Base-by-base conservation (phyloP, 2,113 vertebrate genomes). In the Coracopsis vasa region DNA sequence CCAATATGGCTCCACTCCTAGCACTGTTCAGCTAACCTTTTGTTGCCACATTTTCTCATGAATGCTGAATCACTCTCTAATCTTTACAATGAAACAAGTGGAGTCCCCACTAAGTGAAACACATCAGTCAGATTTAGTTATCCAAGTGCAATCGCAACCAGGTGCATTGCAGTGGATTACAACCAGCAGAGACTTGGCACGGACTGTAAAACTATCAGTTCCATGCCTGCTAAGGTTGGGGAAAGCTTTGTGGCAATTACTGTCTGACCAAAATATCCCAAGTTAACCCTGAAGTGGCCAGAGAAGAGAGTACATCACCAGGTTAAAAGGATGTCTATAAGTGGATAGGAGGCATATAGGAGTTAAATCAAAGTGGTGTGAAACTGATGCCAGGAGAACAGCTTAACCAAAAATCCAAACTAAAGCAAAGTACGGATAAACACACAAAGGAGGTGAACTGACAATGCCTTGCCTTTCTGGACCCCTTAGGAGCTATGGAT, bases 1-100 rank as follows among this genome's bases (percentile, higher is more conserved):
- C 97, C 97, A 94, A 97, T 91, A 96, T 98, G 97, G 96, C 95
- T 97, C 88, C 92, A 96, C 81, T 97, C 93, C 90, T 83, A 96
- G 71, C 61, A 82, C 62, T 94, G 74, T 77, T 96, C 94, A 75
- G 92, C 96, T 97, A 97, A 97, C 92, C 96, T 96, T 97, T 97
- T 97, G 95, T 97, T 96, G 85, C 58, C 94, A 92, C 87, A 50
- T 96, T 98, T 98, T 97, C 92, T 97, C 92, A 89, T 96, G 96
- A 97, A 97, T 95, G 96, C 96, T 95, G 96, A 97, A 98, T 97
- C 96, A 94, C 90, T 92, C 83, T 92, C 75, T 94, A 93, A 95
- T 97, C 94, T 97, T 95, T 75, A 73, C 92, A 81, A n/a, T 2
- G 24, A 96, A 98, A 94, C 91, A 86, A 80, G 66, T 42, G 69